Base-by-base conservation (phyloP, 1,140 invertebrate species). In the Thalassaphorura encarpata region DNA sequence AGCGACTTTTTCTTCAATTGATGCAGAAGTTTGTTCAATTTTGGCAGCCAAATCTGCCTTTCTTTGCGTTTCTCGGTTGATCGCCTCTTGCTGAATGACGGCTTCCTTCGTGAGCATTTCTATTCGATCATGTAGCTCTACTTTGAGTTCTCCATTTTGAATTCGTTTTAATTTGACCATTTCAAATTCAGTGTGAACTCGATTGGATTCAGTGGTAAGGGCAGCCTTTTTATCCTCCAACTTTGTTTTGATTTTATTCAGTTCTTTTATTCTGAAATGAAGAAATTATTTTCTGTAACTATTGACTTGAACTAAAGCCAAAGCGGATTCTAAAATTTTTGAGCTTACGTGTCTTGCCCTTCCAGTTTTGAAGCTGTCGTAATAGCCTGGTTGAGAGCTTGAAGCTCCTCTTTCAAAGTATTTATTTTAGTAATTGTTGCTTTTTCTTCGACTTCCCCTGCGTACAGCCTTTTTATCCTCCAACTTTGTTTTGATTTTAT, bases 341-440 rank as follows among this genome's bases (percentile, higher is more conserved):
- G n/a, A n/a, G n/a, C 46, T 52, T 56, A 61, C 60, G 41, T 46
- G 13, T 24, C 43, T 31, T 54, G 43, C 13, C 60, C 60, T 58
- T 58, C 45, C 26, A 53, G 46, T 5, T 29, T 43, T 5, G 54
- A 27, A 33, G 60, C 60, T 21, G 46, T 29, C 21, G 41, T 41
- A 11, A 61, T 58, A 47, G 40, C 40, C 16, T 55, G 16, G 50
- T 53, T 57, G 2, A 61, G 49, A 19, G 49, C 50, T 19, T 45
- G 48, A 41, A 61, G 54, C 11, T 61, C 60, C 13, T 56, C 50
- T 42, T 52, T 52, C 46, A 61, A 41, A 11, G 53, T 31, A n/a
- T 61, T 43, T 21, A 61, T 54, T 28, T 40, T 39, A 2, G 3
- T 24, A n/a, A 45, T 26, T 21, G 50, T 58, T 43, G 16, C 45